Evolutionary conservation across 2,113 vertebrate species (phyloP).

Genomic region (Bettongia penicillata): DNA sequence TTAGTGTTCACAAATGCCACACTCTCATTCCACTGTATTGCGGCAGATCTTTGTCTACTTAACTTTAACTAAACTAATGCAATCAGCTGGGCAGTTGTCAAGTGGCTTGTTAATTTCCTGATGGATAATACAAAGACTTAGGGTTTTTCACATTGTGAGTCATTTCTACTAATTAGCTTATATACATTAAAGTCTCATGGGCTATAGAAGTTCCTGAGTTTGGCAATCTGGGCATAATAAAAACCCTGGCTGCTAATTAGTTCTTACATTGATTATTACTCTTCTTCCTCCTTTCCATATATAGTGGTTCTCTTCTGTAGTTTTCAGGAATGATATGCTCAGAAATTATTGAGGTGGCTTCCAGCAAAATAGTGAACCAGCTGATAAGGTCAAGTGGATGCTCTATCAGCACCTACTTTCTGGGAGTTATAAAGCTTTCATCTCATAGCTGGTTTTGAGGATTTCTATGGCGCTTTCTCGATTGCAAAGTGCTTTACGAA

Average conservation of each 20-base stretch:
- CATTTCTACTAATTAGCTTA: constrained; percentile 42
- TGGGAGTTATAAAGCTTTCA: not conserved
- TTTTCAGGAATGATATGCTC: not conserved
- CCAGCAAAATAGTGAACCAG: not conserved
- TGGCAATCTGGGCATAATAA: constrained; percentile 27
- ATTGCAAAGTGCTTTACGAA: not conserved
- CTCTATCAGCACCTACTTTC: not conserved
- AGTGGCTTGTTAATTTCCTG: constrained; percentile 46
- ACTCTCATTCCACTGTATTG: not conserved
- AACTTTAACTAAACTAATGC: constrained; percentile 12
- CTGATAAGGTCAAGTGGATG: not conserved
- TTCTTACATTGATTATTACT: not conserved
- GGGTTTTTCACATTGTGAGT: constrained; percentile 4
- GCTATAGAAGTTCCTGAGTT: constrained; percentile 42
- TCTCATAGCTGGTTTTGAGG: not conserved
- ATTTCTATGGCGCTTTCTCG: not conserved
- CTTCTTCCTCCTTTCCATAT: not conserved
- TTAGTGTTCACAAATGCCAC: not conserved
- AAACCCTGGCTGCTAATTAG: not conserved
- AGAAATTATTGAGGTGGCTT: not conserved
- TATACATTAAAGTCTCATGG: constrained; percentile 35
- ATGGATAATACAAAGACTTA: constrained; percentile 30
- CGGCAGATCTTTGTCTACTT: not conserved
- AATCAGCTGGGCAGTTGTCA: constrained; percentile 3
- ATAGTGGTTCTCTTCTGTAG: not conserved